These are phyloP conservation scores for Ictidomys tridecemlineatus DNA, from an alignment of 2,113 vertebrate species.

Conservation along the genomic window DNA sequence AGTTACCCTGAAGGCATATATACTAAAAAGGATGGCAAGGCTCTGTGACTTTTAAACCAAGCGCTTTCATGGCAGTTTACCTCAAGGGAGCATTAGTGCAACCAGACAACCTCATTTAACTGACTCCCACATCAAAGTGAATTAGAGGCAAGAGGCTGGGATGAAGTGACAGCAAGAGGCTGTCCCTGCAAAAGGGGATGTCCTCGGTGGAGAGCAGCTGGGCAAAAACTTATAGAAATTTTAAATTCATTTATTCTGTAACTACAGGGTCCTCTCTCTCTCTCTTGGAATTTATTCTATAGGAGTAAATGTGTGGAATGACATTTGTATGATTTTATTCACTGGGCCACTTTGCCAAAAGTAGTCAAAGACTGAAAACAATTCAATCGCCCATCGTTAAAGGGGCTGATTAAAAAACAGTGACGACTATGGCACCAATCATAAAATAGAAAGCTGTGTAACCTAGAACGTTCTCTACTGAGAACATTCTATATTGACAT, in stretches of 20 bases:
- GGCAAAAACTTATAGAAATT: slow-evolving; percentile 24
- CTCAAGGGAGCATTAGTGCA: background rate
- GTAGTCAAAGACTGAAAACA: background rate
- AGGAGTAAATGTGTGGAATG: background rate
- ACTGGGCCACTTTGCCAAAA: slow-evolving; percentile 3
- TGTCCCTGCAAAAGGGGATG: background rate
- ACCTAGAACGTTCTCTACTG: background rate
- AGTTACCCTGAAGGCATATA: background rate
- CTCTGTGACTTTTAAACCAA: background rate
- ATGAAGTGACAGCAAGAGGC: background rate
- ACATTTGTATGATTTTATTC: background rate
- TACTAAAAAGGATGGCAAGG: background rate
- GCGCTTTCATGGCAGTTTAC: background rate
- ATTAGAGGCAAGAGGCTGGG: background rate
- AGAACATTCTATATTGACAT: background rate
- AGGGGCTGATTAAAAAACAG: slow-evolving; percentile 3
- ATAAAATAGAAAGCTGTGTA: background rate
- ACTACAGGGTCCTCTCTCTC: background rate
- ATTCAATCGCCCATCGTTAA: background rate
- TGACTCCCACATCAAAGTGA: background rate
- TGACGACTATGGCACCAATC: background rate
- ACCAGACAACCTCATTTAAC: slow-evolving; percentile 35
- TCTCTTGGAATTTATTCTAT: background rate
- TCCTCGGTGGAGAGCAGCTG: background rate
- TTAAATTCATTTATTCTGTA: slow-evolving; percentile 29